Evolutionary conservation across 2,797 vertebrate genomes (phyloP).

Genomic region (Forpus xanthops): DNA sequence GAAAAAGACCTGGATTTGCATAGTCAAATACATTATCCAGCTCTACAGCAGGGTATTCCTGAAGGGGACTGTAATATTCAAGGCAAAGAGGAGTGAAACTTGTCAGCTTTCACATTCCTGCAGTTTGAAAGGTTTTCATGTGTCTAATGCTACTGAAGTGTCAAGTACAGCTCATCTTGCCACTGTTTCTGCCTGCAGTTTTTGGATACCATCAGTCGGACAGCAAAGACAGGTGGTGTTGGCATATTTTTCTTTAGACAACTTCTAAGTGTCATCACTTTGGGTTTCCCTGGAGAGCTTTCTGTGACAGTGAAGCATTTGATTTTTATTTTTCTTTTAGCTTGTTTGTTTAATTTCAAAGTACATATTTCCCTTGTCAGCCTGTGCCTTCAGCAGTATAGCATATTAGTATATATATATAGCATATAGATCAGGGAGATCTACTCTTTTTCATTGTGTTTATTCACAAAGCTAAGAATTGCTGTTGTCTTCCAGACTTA

Average conservation of each 20-base stretch:
- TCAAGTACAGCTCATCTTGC: not conserved
- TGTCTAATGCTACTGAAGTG: not conserved
- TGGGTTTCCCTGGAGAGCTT: not conserved
- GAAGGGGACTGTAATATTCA: not conserved
- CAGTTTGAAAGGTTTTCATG: not conserved
- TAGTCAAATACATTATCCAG: not conserved
- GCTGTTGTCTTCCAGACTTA: conserved; percentile 86
- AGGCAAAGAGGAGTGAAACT: not conserved
- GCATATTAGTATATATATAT: too few relatives aligned
- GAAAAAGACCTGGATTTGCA: not conserved
- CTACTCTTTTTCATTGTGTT: not conserved
- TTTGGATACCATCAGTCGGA: not conserved
- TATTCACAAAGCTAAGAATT: conserved; percentile 28
- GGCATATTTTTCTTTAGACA: not conserved
- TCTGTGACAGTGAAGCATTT: not conserved
- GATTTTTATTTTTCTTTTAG: not conserved
- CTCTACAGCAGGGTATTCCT: not conserved
- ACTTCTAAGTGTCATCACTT: not conserved
- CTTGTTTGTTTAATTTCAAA: conserved; percentile 2
- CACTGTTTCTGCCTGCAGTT: not conserved
- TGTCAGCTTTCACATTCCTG: not conserved
- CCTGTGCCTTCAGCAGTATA: not conserved
- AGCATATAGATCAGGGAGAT: not conserved
- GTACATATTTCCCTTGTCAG: not conserved
- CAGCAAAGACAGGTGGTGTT: not conserved